Evolutionary conservation across 2,113 vertebrate genomes (phyloP).

Genomic region (Cathartes aura): DNA sequence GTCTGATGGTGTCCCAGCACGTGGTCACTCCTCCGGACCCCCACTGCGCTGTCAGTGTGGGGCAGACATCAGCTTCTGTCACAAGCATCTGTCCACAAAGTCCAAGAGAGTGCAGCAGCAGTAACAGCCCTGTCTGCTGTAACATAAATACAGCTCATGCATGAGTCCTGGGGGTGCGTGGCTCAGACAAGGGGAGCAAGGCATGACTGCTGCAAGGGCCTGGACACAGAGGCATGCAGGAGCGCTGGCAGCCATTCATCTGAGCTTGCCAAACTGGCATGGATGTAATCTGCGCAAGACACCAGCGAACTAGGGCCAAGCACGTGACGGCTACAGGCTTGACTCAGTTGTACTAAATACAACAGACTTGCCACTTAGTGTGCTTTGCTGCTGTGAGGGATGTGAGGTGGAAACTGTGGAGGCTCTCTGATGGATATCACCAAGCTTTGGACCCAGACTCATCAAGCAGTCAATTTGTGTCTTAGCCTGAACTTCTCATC

Average conservation of each 20-base stretch:
- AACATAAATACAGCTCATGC: not conserved
- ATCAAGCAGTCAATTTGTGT: accelerated
- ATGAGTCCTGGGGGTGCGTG: not conserved
- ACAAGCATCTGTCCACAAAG: not conserved
- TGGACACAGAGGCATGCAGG: not conserved
- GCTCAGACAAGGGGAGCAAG: not conserved
- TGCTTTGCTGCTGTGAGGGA: not conserved
- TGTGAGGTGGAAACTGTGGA: not conserved
- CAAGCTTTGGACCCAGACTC: not conserved
- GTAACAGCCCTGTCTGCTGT: not conserved
- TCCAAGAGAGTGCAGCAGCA: not conserved
- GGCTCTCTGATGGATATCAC: not conserved
- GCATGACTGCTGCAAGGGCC: not conserved
- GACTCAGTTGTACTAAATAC: not conserved
- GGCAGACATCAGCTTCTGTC: not conserved
- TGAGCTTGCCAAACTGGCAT: not conserved
- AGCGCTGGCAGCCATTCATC: accelerated
- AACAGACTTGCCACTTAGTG: not conserved
- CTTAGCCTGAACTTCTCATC: not conserved
- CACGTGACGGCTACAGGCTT: not conserved
- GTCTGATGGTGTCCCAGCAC: not conserved
- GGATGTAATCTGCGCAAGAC: not conserved
- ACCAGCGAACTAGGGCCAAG: not conserved
- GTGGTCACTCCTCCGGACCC: not conserved
- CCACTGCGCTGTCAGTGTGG: too few relatives aligned